Evolutionary conservation across 2,888 invertebrate genomes (phyloP).

Genomic region (Hipparchia semele): DNA sequence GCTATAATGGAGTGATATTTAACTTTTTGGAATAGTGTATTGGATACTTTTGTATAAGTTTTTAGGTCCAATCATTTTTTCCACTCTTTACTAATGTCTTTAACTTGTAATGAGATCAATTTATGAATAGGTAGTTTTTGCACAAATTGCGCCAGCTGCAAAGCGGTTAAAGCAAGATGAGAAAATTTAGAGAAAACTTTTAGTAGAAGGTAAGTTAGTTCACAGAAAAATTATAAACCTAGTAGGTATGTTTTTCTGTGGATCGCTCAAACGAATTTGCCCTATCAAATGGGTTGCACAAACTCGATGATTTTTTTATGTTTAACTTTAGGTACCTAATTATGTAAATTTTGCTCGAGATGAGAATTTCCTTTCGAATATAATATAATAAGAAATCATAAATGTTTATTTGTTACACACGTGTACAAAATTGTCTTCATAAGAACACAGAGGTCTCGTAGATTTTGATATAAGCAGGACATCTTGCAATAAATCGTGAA

Average conservation of each 20-base stretch:
- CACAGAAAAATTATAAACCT: not conserved
- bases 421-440: not conserved
- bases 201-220: not conserved
- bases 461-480: conserved; percentile 21
- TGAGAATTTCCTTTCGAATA: not conserved
- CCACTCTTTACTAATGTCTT: conserved; percentile 72
- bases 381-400: too few species aligned
- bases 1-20: conserved; percentile 17
- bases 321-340: too few species aligned
- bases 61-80: conserved; percentile 75
- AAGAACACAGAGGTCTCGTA: not conserved
- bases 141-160: conserved; percentile 15
- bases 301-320: too few species aligned
- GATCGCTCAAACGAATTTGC: too few species aligned
- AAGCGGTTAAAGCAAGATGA: not conserved
- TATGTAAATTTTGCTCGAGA: too few species aligned
- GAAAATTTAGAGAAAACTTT: not conserved
- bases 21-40: conserved; percentile 43
- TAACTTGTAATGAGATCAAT: conserved; percentile 70
- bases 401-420: too few species aligned
- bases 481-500: conserved; percentile 20
- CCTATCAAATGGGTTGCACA: not conserved
- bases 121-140: conserved; percentile 14
- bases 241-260: too few species aligned
- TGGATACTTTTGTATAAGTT: conserved; percentile 67